phyloP scores from a whole-genome alignment of 92 coral and sea anemone species.

The Diadumene lineata region DNA sequence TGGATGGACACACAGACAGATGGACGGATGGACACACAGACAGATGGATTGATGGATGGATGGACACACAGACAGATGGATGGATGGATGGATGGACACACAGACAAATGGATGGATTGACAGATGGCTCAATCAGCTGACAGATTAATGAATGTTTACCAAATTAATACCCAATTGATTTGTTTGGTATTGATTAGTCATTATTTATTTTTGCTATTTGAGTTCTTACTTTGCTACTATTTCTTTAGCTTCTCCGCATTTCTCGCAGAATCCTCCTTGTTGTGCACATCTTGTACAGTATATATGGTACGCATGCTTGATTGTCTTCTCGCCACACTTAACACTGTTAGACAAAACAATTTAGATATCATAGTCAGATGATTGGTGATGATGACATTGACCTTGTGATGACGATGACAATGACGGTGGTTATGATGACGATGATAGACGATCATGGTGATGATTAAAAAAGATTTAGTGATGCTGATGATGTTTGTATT shows the following conservation, averaged over 20 bases:
- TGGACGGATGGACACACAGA: too few species aligned
- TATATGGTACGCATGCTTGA: constrained; percentile 89
- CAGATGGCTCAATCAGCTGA: too few species aligned
- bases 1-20: too few species aligned
- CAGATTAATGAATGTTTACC: too few species aligned
- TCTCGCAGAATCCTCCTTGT: constrained; percentile 78
- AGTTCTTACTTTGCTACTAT: constrained; percentile 71
- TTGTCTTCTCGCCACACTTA: constrained; percentile 79
- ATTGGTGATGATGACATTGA: background rate
- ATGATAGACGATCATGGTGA: too few species aligned
- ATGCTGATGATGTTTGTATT: background rate
- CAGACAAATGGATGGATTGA: too few species aligned
- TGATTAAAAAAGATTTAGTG: too few species aligned
- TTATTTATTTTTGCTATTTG: background rate
- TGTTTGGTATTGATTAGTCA: too few species aligned
- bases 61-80: too few species aligned
- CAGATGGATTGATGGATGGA: too few species aligned
- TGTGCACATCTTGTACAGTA: constrained; percentile 81
- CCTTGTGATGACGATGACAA: background rate
- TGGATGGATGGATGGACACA: too few species aligned
- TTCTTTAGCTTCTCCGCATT: constrained; percentile 75
- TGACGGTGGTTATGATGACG: background rate
- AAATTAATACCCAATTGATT: too few species aligned
- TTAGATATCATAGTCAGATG: background rate
- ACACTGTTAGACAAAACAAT: constrained; percentile 57